phyloP scores from a whole-genome alignment of 2,888 invertebrate genomes.

The Proisotoma minuta region DNA sequence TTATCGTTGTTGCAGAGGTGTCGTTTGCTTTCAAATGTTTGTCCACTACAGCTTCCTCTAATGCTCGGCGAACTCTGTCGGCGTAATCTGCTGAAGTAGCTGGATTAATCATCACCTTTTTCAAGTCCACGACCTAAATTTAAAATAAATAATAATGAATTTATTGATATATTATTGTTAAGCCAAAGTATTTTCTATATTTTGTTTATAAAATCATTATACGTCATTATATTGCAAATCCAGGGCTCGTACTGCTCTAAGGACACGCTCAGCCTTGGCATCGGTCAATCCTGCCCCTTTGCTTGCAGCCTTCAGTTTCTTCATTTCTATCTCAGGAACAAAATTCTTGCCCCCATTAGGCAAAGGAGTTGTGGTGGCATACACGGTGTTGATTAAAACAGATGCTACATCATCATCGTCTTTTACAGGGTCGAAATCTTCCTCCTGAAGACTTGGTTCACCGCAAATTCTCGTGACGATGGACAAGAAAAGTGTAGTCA shows the following conservation, averaged over 20 bases:
- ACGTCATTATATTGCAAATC: constrained; percentile 13
- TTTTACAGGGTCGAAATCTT: neutral
- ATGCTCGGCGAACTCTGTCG: constrained; percentile 8
- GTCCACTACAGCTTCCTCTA: constrained; percentile 10
- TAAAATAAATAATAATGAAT: neutral
- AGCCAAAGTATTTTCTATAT: no score
- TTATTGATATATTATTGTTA: no score
- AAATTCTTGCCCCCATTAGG: neutral
- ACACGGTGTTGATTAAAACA: neutral
- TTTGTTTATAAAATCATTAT: no score
- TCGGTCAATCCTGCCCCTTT: constrained; percentile 7
- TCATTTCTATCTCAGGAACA: neutral
- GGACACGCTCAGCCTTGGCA: constrained; percentile 8
- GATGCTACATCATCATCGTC: neutral
- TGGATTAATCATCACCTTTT: constrained; percentile 9
- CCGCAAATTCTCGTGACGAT: neutral
- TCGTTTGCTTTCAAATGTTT: neutral
- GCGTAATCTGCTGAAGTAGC: constrained; percentile 14
- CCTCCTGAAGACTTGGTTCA: neutral
- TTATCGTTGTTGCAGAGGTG: neutral
- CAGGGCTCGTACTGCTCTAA: constrained; percentile 4
- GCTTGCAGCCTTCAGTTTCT: neutral
- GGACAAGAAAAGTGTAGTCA: neutral
- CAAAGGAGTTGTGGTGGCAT: neutral
- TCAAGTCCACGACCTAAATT: constrained; percentile 4